A percentile compares a stretch with the other conserved stretches of the same genome.
Conservation (phyloP, 2,888 invertebrate species). For the Netelia melanura region DNA sequence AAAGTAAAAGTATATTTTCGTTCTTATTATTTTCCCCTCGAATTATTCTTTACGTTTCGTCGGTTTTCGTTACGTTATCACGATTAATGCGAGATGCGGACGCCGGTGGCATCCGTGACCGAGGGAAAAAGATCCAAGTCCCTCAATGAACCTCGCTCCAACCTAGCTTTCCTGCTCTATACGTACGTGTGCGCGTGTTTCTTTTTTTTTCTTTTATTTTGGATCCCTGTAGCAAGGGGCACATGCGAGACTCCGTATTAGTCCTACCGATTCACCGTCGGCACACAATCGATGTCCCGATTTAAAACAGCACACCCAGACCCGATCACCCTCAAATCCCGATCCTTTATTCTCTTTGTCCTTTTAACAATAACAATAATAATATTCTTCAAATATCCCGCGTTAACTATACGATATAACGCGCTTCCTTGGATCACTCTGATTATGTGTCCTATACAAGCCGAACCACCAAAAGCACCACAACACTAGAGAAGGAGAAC, state of each 20-base stretch:
- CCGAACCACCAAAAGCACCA: constrained; percentile 15
- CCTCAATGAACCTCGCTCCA: background rate
- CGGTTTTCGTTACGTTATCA: background rate
- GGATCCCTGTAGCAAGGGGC: too few relatives aligned
- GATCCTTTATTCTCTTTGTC: background rate
- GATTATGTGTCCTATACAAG: constrained; percentile 4
- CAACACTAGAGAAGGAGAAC: background rate
- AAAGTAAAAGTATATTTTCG: background rate
- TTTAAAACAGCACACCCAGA: background rate
- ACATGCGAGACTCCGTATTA: background rate
- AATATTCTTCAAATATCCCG: background rate
- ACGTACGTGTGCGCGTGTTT: background rate
- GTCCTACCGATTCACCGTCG: background rate
- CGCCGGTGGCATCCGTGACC: background rate
- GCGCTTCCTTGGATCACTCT: background rate
- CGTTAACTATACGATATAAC: background rate
- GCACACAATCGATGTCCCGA: background rate
- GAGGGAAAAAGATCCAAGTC: background rate
- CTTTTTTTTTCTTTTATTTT: background rate
- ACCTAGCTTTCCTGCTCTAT: background rate
- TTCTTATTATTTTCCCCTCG: too few relatives aligned
- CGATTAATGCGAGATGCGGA: background rate
- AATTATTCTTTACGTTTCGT: background rate
- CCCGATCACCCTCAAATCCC: background rate
- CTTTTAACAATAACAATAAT: background rate